A percentile compares a stretch with the other conserved stretches of the same genome.
Conservation (phyloP, 2,797 vertebrate species). For the Smutsia temminckii region DNA sequence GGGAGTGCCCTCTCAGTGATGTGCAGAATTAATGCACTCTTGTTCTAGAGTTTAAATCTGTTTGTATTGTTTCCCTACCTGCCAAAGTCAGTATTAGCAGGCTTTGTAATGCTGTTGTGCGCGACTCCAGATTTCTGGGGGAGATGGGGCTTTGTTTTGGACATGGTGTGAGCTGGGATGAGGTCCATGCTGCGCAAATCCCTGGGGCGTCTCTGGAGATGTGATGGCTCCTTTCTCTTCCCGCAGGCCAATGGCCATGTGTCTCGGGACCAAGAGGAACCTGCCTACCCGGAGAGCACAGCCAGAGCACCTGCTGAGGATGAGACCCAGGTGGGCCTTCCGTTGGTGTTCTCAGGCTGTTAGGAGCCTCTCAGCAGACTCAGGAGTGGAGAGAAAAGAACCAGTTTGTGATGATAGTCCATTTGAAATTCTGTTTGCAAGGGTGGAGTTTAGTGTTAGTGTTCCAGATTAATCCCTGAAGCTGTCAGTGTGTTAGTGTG, state of each 20-base stretch:
- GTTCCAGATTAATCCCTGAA: background rate
- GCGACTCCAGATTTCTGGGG: background rate
- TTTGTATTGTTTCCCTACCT: background rate
- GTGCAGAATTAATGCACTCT: background rate
- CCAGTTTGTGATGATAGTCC: background rate
- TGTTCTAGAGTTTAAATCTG: background rate
- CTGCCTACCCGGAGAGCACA: constrained; percentile 73
- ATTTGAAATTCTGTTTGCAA: background rate
- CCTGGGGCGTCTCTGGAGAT: background rate
- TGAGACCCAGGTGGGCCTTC: constrained; percentile 84
- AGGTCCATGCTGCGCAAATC: background rate
- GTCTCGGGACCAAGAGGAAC: constrained; percentile 76
- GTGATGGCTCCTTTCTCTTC: constrained; percentile 75
- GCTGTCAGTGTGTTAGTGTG: background rate
- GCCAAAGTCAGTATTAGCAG: background rate
- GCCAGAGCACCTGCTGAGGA: constrained; percentile 83
- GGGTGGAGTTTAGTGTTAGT: background rate
- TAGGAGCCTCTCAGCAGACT: background rate
- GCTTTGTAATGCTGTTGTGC: background rate
- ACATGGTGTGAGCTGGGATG: background rate
- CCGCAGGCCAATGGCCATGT: constrained; percentile 81
- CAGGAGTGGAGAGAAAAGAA: background rate
- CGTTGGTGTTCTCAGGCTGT: background rate
- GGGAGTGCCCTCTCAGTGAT: background rate
- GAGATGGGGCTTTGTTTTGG: background rate